Conservation (phyloP, 1,140 invertebrate species). For the Contarinia nasturtii region DNA sequence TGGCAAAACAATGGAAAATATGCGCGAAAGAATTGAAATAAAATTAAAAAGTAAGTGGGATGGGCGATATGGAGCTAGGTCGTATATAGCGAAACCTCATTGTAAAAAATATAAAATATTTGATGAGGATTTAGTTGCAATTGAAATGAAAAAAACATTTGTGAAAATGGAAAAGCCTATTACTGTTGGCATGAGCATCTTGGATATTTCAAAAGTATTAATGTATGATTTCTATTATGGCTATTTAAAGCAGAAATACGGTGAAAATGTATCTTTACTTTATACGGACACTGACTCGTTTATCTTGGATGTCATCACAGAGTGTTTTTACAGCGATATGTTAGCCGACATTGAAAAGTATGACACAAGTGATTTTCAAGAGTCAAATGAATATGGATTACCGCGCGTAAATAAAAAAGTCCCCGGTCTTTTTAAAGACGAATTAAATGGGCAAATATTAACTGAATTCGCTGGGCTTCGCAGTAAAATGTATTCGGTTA, state of each 20-base stretch:
- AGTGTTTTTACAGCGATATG: background rate
- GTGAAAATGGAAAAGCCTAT: slow-evolving; percentile 22
- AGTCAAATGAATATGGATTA: slow-evolving; percentile 10
- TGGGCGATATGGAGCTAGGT: slow-evolving; percentile 12
- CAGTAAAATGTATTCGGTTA: slow-evolving; percentile 23
- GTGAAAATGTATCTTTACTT: slow-evolving; percentile 8
- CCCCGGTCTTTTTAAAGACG: too few species aligned
- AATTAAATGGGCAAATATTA: slow-evolving; percentile 18
- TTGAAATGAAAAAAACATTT: slow-evolving; percentile 18
- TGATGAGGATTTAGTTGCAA: slow-evolving; percentile 18
- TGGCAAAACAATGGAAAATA: slow-evolving; percentile 30
- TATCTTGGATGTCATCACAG: slow-evolving; percentile 3
- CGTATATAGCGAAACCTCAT: slow-evolving; percentile 20
- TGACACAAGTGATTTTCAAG: background rate
- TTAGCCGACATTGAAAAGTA: background rate
- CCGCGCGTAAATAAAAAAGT: slow-evolving; percentile 25
- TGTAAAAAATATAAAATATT: slow-evolving; percentile 19
- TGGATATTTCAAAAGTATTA: slow-evolving; percentile 15
- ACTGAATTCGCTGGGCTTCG: slow-evolving; percentile 22
- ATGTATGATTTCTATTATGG: slow-evolving; percentile 14
- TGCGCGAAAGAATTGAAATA: slow-evolving; percentile 24
- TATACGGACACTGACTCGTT: slow-evolving; percentile 16
- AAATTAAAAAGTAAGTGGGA: slow-evolving; percentile 19
- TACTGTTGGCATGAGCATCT: slow-evolving; percentile 20
- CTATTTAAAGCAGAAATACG: slow-evolving; percentile 8